Percentiles rank a stretch among this genome's conserved stretches.
These are phyloP conservation scores for human (Homo sapiens) DNA, from an alignment of 2,113 vertebrate species.

Conservation along the genomic window DNA sequence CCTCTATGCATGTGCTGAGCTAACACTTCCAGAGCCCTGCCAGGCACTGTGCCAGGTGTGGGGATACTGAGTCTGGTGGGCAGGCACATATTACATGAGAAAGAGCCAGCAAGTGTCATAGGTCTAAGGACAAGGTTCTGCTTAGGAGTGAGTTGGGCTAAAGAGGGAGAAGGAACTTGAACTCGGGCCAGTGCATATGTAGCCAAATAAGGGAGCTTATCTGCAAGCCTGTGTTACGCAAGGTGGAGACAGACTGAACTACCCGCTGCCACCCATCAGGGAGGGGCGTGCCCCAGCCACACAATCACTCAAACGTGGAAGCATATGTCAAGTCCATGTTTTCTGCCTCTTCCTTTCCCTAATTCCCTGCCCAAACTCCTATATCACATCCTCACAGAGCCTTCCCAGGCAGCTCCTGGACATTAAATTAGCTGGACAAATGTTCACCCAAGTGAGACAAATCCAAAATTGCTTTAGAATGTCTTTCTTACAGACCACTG, in stretches of 20 bases:
- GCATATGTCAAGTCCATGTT: background rate
- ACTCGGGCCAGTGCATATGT: accelerated
- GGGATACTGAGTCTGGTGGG: accelerated
- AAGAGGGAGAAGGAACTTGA: background rate
- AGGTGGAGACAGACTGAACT: background rate
- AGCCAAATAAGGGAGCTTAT: background rate
- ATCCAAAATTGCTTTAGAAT: constrained; percentile 18
- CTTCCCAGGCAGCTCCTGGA: background rate
- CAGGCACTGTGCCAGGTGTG: background rate
- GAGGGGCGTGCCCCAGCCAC: accelerated
- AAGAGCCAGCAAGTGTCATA: background rate
- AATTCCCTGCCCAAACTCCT: background rate
- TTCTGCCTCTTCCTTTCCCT: background rate
- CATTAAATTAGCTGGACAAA: background rate
- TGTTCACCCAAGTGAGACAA: background rate
- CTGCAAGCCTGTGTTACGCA: background rate
- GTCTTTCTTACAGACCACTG: background rate
- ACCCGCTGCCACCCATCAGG: background rate
- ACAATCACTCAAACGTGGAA: accelerated
- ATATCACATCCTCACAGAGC: background rate
- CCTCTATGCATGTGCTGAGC: accelerated
- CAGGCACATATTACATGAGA: accelerated
- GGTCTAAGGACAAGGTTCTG: background rate
- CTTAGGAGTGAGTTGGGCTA: background rate
- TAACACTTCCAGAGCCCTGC: background rate